Conservation (phyloP, 2,888 invertebrate species). For the Acanthosoma haemorrhoidale region DNA sequence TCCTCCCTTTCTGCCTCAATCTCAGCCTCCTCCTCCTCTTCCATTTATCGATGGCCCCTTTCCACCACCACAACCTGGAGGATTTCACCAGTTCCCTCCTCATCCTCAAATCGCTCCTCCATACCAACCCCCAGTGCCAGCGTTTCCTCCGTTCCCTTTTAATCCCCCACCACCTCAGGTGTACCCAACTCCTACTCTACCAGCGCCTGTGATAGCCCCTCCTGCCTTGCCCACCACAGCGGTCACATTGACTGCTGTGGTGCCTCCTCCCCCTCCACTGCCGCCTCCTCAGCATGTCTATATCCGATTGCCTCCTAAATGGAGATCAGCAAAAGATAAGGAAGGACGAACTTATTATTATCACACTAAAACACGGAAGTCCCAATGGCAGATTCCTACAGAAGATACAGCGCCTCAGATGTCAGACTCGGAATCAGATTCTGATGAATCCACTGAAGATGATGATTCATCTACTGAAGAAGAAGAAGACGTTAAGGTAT, state of each 20-base stretch:
- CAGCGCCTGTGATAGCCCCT: constrained; percentile 38
- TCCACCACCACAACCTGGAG: constrained; percentile 22
- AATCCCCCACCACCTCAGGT: constrained; percentile 32
- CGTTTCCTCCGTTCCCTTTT: constrained; percentile 28
- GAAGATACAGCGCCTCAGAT: constrained; percentile 39
- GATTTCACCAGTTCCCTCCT: background rate
- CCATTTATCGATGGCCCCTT: constrained; percentile 38
- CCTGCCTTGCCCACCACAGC: constrained; percentile 29
- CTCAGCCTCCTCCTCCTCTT: constrained; percentile 41
- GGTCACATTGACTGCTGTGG: background rate
- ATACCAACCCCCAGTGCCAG: constrained; percentile 20
- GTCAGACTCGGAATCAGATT: constrained; percentile 38
- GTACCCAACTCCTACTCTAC: constrained; percentile 37
- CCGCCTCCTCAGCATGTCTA: constrained; percentile 44
- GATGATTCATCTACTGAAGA: constrained; percentile 37
- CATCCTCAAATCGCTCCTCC: constrained; percentile 24
- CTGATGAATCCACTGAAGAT: constrained; percentile 38
- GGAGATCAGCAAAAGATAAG: constrained; percentile 78
- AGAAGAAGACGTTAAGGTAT: constrained; percentile 40
- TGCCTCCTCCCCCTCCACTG: constrained; percentile 33
- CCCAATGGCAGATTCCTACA: constrained; percentile 61
- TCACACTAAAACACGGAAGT: constrained; percentile 68
- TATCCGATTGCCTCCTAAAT: constrained; percentile 70
- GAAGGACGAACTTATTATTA: constrained; percentile 89
- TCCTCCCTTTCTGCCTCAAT: constrained; percentile 34